Conservation (phyloP, 2,797 vertebrate genomes). For the Sebastes taczanowskii region DNA sequence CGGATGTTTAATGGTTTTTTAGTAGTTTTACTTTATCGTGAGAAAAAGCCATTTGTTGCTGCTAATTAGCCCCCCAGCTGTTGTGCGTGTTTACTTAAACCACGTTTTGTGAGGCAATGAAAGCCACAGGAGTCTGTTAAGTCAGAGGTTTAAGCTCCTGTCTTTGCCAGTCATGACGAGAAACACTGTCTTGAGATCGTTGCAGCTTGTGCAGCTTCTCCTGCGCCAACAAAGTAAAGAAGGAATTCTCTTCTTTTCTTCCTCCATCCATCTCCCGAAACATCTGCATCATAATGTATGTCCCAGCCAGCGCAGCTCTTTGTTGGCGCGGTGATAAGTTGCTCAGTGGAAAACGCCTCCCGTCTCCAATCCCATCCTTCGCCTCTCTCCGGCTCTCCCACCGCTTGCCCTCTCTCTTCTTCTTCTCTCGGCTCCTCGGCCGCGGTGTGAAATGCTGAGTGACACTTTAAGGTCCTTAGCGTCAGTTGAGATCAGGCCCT, state of each 20-base stretch:
- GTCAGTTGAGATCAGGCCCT: slow-evolving; percentile 72
- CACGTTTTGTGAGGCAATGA: slow-evolving; percentile 43
- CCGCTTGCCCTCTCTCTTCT: slow-evolving; percentile 33
- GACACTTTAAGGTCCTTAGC: slow-evolving; percentile 77
- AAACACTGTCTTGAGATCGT: not conserved
- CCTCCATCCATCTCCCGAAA: slow-evolving; percentile 3
- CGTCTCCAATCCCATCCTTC: slow-evolving; percentile 37
- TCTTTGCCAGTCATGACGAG: slow-evolving; percentile 1
- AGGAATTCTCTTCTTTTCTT: slow-evolving; percentile 1
- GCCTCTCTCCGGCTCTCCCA: slow-evolving; percentile 33
- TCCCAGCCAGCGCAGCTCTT: slow-evolving; percentile 25
- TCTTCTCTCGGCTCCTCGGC: slow-evolving; percentile 8
- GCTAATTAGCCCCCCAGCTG: slow-evolving; percentile 52
- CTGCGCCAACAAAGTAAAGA: not conserved
- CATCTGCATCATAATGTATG: slow-evolving; percentile 36
- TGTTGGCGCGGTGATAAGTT: slow-evolving; percentile 37
- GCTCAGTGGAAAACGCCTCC: slow-evolving; percentile 16
- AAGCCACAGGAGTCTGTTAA: slow-evolving; percentile 50
- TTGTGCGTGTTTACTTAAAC: slow-evolving; percentile 36
- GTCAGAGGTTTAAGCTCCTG: slow-evolving; percentile 15
- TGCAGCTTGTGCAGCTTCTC: not conserved
- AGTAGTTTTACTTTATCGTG: not conserved
- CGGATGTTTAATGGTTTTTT: not conserved
- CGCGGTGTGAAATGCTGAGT: slow-evolving; percentile 75
- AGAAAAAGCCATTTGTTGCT: slow-evolving; percentile 46